phyloP scores from a whole-genome alignment of 30 jellyfish, hydroid and myxozoan species.

The Sanderia malayensis region DNA sequence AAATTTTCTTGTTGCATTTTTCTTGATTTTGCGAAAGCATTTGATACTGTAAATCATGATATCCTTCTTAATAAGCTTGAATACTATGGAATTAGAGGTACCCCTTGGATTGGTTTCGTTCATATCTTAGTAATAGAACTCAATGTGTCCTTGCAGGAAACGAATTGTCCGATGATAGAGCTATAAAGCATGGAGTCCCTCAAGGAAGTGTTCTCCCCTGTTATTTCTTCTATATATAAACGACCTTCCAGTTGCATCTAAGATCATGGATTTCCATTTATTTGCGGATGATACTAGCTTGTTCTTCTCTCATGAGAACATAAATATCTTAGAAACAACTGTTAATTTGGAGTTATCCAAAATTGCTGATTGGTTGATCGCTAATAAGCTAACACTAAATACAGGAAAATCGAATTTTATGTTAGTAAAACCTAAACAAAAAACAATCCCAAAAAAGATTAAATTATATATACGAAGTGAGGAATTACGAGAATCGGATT shows the following conservation, averaged over 20 bases:
- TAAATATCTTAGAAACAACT: not conserved
- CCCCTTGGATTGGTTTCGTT: too few species aligned
- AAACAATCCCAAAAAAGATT: slow-evolving; percentile 1
- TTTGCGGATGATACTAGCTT: slow-evolving; percentile 48
- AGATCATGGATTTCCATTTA: slow-evolving; percentile 18
- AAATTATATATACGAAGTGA: not conserved
- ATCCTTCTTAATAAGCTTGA: too few species aligned
- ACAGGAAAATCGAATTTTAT: slow-evolving; percentile 20
- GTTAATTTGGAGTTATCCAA: slow-evolving; percentile 18
- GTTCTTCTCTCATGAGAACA: slow-evolving; percentile 26
- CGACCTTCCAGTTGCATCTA: slow-evolving; percentile 22
- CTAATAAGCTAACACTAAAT: slow-evolving; percentile 30
- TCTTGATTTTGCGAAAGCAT: too few species aligned
- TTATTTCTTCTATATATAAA: too few species aligned
- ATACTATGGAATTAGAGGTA: too few species aligned
- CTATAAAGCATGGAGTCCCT: slow-evolving; percentile 29
- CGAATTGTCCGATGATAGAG: slow-evolving; percentile 4
- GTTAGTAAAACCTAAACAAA: slow-evolving; percentile 20
- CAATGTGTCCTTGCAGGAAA: slow-evolving; percentile 6
- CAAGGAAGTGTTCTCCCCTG: slow-evolving; percentile 34
- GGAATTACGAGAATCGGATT: slow-evolving; percentile 16
- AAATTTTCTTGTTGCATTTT: slow-evolving; percentile 20
- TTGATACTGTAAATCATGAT: too few species aligned
- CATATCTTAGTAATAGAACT: too few species aligned
- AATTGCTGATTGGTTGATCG: slow-evolving; percentile 39